Base-by-base conservation (phyloP, 2,113 vertebrate species). In the Ictidomys tridecemlineatus region DNA sequence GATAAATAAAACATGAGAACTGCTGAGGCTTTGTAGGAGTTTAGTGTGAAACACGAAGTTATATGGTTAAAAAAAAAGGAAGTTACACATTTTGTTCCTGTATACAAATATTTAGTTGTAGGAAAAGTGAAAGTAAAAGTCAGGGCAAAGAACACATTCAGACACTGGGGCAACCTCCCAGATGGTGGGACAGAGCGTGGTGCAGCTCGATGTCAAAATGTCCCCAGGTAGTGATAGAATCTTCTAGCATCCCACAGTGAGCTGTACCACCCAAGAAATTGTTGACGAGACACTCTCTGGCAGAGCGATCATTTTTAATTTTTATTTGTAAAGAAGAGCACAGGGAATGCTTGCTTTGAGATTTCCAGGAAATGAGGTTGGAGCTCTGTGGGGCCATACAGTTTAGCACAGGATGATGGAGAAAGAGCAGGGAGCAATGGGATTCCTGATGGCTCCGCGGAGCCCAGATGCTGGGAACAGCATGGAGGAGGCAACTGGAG, bases 401-500 rank as follows among this genome's bases (percentile, higher is more conserved):
- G 30, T 34, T 85, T 7, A 34, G 28, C 2, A 20, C 10, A 18
- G 34, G 85, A 51, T 4, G 45, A 9, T 34, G 28, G 32, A 48
- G 5, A 9, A 17, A 34, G 26, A 22, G 3, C 1, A 1, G 69
- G 1, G 5, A 65, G 89, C 12, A 17, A 18, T 0, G 24, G 1
- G 70, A 72, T 34, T 37, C 2, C 65, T 3, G 76, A 58, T 37
- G 28, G 12, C 34, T 22, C 20, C 18, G 0, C 0, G 3, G 72
- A 84, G 42, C 77, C 7, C 20, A 48, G 72, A 7, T 45, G 22
- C 51, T 84, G 79, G 79, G 82, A 42, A 56, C 12, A 4, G 30
- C 34, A 1, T 1, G 20, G 42, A 9, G 0, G 0, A 85, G 70
- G 39, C 2, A 24, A 76, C 7, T 1, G 26, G 72, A n/a, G 39